Percentiles rank a stretch among this genome's conserved stretches.
Evolutionary conservation across 2,888 invertebrate species (phyloP).

Genomic region (Leptopilina drosophilae): DNA sequence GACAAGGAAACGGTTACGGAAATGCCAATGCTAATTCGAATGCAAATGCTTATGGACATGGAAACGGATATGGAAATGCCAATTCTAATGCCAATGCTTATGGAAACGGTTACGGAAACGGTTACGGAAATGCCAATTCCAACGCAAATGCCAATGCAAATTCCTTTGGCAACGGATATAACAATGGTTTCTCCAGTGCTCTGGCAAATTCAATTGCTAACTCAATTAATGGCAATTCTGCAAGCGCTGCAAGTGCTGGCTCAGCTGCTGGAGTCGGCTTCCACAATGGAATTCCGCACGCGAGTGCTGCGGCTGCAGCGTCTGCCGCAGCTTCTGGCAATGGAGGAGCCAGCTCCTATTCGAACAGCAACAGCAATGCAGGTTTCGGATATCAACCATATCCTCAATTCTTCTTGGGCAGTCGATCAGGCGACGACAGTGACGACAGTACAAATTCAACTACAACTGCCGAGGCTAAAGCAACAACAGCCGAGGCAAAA

Average conservation of each 20-base stretch:
- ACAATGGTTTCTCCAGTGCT: conserved; percentile 31
- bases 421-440: background rate
- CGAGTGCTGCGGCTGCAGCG: conserved; percentile 54
- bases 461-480: background rate
- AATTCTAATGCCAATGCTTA: conserved; percentile 9
- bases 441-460: background rate
- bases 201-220: conserved; percentile 33
- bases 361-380: background rate
- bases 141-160: conserved; percentile 23
- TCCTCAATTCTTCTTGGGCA: background rate
- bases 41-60: background rate
- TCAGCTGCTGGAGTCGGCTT: conserved; percentile 51
- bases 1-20: conserved; percentile 43
- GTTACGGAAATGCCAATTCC: conserved; percentile 38
- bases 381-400: no score
- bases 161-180: conserved; percentile 42
- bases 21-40: conserved; percentile 31
- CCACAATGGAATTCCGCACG: conserved; percentile 52
- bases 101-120: conserved; percentile 41
- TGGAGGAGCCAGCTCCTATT: background rate
- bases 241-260: conserved; percentile 49
- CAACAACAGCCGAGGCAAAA: no score
- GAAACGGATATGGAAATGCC: background rate
- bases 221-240: conserved; percentile 36
- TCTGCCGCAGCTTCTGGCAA: conserved; percentile 47